Base-by-base conservation (phyloP, 2,797 vertebrate genomes). In the Mareca penelope region DNA sequence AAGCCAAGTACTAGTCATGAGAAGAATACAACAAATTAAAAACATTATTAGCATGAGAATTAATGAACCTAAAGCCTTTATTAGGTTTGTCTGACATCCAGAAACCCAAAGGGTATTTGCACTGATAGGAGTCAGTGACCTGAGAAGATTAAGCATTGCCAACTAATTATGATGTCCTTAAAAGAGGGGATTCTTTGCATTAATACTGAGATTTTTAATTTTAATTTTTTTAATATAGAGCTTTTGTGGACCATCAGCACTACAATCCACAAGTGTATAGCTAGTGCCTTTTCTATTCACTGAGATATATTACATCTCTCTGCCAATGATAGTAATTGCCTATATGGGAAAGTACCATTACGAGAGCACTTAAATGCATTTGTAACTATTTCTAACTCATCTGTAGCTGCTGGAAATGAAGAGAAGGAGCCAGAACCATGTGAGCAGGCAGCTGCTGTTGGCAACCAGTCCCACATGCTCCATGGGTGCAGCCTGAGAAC, bases 381-480 rank as follows among this genome's bases (percentile, higher is more conserved):
- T 94, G 88, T 91, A 96, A 90, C 88, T 86, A 84, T 95, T 94
- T 91, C 93, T 86, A 90, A 73, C 83, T 85, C 75, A 85, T 88
- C 69, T 77, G 50, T 90, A 90, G 75, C 90, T 67, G 77, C 29
- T 95, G 93, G 80, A 90, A 90, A 56, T 31, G 37, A 71, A 82
- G 26, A 68, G 42, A 89, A 90, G 68, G n/a, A 93, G 93, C 94
- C 95, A 93, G 78, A 64, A 91, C 35, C 80, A 87, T 78, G 64
- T 79, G 65, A 95, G 35, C 17, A 95, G 48, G 64, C 92, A 96
- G 93, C 88, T 96, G 88, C 93, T 89, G 68, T 56, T 96, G 96
- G 91, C 94, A 94, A 33, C 13, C 15, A 84, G 57, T 69, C 21
- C 57, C 1, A 1, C 1, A 3, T 91, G 55, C 89, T 92, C 89